Evolutionary conservation across 1,140 invertebrate species (phyloP).

Genomic region (Cydia pomonella): DNA sequence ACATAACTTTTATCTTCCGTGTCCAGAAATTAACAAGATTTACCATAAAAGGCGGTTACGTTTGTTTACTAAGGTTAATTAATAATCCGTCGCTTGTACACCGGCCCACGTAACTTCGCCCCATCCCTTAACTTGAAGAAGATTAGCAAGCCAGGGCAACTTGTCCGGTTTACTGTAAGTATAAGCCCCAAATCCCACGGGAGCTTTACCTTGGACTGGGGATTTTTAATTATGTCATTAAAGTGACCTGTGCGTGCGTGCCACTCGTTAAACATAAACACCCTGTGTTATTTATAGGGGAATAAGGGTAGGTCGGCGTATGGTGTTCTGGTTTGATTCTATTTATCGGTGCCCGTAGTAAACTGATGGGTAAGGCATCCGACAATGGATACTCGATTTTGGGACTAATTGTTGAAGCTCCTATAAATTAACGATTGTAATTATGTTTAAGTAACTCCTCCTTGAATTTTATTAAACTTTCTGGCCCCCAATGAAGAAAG

Average conservation of each 20-base stretch:
- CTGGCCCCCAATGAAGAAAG: too few species aligned
- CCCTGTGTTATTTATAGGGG: constrained; percentile 63
- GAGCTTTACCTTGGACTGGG: constrained; percentile 57
- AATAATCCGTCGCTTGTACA: constrained; percentile 26
- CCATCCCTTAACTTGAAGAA: constrained; percentile 58
- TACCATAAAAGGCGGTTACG: constrained; percentile 3
- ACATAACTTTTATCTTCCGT: background rate
- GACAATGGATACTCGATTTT: too few species aligned
- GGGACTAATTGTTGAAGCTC: too few species aligned
- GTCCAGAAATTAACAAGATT: background rate
- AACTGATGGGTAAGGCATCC: background rate
- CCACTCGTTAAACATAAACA: constrained; percentile 60
- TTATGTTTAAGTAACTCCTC: too few species aligned
- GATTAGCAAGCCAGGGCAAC: constrained; percentile 65
- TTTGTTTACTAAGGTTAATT: constrained; percentile 14
- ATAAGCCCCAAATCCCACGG: constrained; percentile 55
- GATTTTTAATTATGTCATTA: constrained; percentile 78
- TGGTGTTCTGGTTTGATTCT: background rate
- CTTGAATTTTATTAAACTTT: too few species aligned
- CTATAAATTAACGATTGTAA: too few species aligned
- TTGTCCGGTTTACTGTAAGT: constrained; percentile 61
- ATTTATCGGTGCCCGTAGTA: background rate
- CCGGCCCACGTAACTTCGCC: constrained; percentile 48
- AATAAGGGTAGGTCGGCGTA: background rate
- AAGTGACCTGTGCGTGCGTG: constrained; percentile 57